These are phyloP conservation scores for Chromoteleia sp. DNA, from an alignment of 2,888 invertebrate species.

Conservation along the genomic window DNA sequence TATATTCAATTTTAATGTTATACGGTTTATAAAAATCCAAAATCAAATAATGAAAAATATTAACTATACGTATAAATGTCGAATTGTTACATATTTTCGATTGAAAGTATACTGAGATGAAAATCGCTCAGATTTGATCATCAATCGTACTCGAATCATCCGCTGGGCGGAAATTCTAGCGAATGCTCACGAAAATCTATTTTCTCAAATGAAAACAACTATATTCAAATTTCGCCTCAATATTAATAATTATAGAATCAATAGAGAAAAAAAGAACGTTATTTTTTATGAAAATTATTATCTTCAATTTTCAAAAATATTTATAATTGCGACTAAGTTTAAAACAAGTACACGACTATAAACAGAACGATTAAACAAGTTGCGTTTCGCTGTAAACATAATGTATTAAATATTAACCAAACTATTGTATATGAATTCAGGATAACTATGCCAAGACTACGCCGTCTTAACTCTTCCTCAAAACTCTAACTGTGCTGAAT, in stretches of 20 bases:
- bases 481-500: constrained; percentile 9
- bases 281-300: constrained; percentile 40
- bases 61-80: neutral
- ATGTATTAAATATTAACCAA: neutral
- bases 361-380: neutral
- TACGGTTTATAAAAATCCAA: too few relatives aligned
- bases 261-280: constrained; percentile 12
- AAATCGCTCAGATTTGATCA: constrained; percentile 35
- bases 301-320: constrained; percentile 40
- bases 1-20: too few relatives aligned
- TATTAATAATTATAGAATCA: constrained; percentile 4
- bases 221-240: constrained; percentile 27
- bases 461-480: constrained; percentile 11
- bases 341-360: neutral
- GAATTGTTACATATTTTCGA: constrained; percentile 41
- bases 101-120: constrained; percentile 30
- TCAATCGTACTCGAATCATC: constrained; percentile 45
- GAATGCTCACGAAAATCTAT: constrained; percentile 53
- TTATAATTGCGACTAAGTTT: neutral
- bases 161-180: constrained; percentile 51
- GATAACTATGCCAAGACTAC: neutral
- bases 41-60: too few relatives aligned
- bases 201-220: constrained; percentile 50
- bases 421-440: neutral
- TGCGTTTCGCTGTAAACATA: neutral